Base-by-base conservation (phyloP, 2,797 vertebrate species). In the Sandelia bainsii region DNA sequence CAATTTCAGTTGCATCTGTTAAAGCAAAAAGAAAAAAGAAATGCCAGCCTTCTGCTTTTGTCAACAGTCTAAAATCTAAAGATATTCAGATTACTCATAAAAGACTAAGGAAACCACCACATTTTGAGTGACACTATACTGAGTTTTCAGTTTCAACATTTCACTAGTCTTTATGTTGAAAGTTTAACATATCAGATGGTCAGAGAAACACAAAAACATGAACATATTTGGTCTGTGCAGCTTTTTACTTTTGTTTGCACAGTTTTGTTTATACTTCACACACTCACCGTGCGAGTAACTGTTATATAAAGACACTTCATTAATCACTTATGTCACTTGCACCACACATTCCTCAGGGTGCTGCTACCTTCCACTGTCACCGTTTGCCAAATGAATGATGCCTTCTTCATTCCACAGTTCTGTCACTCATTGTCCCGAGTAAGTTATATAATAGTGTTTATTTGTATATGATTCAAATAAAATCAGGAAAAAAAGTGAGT, bases 251-350 rank as follows among this genome's bases (percentile, higher is more conserved):
- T 72, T 85, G 70, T 90, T 83, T 83, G 89, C 68, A 85, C 72
- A 68, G 50, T 80, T 79, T 56, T 84, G 67, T 92, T 89, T 77
- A 74, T 60, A 73, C 74, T 76, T 62, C 79, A 72, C 62, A 81
- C 66, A 42, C 58, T 65, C 20, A 52, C 20, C 2, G 6, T 20
- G 67, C 62, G 54, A 69, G 67, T 17, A 39, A 25, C 65, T 32
- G 62, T 86, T 88, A 80, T 56, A 81, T 81, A 91, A 89, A 87
- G 75, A 69, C 6, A 0, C 72, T 79, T 85, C 80, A 92, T 91
- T 87, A 85, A 87, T 91, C 85, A 79, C 57, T 92, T 89, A 80
- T 29, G 6, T 90, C 90, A 92, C 63, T 56, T 8, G 6, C 56
- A 52, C 27, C 57, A 69, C 59, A 58, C 89, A 93, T 93, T 93